These are phyloP conservation scores for Prosopocoilus inquinatus DNA, from an alignment of 2,888 invertebrate genomes.

Conservation along the genomic window DNA sequence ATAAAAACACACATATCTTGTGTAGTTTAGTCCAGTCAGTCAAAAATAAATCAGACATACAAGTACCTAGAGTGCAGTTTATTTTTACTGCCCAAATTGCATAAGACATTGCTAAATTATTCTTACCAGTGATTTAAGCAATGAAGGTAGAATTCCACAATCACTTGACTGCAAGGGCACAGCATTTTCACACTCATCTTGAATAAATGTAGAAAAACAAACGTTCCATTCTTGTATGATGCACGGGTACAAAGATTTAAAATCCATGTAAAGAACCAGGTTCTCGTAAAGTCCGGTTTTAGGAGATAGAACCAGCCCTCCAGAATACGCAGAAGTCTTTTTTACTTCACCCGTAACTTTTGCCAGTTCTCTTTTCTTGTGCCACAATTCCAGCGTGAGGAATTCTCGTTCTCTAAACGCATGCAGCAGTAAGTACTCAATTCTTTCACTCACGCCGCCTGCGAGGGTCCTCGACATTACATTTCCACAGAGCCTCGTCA, in stretches of 20 bases:
- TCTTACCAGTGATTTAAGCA: too few relatives aligned
- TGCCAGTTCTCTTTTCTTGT: background rate
- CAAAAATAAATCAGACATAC: too few relatives aligned
- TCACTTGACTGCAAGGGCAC: too few relatives aligned
- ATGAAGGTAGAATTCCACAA: too few relatives aligned
- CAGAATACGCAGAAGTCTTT: slow-evolving; percentile 41
- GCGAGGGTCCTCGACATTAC: slow-evolving; percentile 87
- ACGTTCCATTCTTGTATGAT: slow-evolving; percentile 99
- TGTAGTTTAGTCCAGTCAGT: too few relatives aligned
- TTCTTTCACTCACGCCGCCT: slow-evolving; percentile 96
- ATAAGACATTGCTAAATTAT: too few relatives aligned
- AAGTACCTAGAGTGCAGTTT: too few relatives aligned
- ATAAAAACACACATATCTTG: too few relatives aligned
- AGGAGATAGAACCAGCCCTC: slow-evolving; percentile 93
- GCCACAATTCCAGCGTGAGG: slow-evolving; percentile 85
- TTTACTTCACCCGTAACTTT: background rate
- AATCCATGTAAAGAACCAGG: slow-evolving; percentile 93
- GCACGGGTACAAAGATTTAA: slow-evolving; percentile 98
- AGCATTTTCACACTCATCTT: background rate
- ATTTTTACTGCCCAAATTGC: too few relatives aligned
- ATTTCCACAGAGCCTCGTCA: slow-evolving; percentile 92
- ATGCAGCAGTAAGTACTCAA: slow-evolving; percentile 92
- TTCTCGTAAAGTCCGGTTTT: slow-evolving; percentile 97
- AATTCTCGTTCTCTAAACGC: slow-evolving; percentile 91
- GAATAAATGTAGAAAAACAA: slow-evolving; percentile 84